Evolutionary conservation across 2,113 vertebrate genomes (phyloP), one percentile per base, ranked within the genome.

Genomic region (Speoplatyrhinus poulsoni): DNA sequence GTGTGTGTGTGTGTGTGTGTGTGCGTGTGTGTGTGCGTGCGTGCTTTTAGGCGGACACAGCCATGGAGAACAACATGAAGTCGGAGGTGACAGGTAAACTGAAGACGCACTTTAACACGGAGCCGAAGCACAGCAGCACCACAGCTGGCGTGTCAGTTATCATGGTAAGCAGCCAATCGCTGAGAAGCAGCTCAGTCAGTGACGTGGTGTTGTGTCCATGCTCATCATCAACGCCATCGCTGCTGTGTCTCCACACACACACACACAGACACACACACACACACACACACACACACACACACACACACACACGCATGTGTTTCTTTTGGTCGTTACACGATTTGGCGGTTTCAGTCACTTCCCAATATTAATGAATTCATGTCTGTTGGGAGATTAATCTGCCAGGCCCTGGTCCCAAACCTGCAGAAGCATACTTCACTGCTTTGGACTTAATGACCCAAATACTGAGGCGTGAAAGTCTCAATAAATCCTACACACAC

Each of bases 11-110:
- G 36, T 26, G 50, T 41, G 48, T 32, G 15, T 72, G 53, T 33
- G 0, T 54, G 15, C 26, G 36, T 54, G 50, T 62, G 36, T 80
- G 59, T 62, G 32, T 61, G 52, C 69, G 26, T 66, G n/a, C 67
- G 58, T 69, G n/a, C n/a, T 46, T 0, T 4, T 52, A 98, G 96
- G 95, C 97, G 32, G 96, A 98, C 46, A 83, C 90, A 54, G 91
- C 94, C 75, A 90, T 91, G 84, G 95, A 95, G 87, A 96, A 95
- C 87, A 97, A 97, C 85, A 96, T 98, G 96, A 94, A 96, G 86
- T 93, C 91, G 71, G 96, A 97, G 88, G 97, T 98, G 73, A 95
- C 95, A 91, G 96, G 95, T 93, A 98, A 98, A 96, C 94, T 98
- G 78, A 96, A 94, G 88, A 96, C 95, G 90, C 98, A 99, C 93